Base-by-base conservation (phyloP, 2,888 invertebrate species). In the Synanthedon andrenaeformis region DNA sequence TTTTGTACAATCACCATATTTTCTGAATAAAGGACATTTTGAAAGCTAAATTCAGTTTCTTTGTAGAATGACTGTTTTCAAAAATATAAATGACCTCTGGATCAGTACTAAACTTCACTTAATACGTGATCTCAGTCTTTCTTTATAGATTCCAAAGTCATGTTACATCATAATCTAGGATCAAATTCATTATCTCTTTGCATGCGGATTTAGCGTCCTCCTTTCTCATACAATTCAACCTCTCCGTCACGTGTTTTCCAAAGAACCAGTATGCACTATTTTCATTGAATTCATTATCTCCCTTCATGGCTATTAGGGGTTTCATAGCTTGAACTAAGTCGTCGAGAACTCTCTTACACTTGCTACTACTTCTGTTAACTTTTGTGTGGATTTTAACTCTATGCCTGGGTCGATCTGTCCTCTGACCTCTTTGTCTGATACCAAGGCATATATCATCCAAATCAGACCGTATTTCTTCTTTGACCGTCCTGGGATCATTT, bases 241-340 rank as follows among this genome's bases (percentile, higher is more conserved):
- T 64, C 56, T 82, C 83, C 0, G 75, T 70, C 0, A 87, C 76
- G 67, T 86, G 84, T 57, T 72, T 76, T 0, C 85, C 80, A 28
- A 86, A 82, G 52, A 77, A 82, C 79, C 80, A 80, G 55, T 77
- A 83, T 11, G 58, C 66, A 28, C 70, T 70, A 4, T 65, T 59
- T 1, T 62, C 57, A 0, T 53, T 28, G 35, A 1, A 35, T 35
- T 35, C 35, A 14, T 13, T 6, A 23, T 51, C 11, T 4, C 59
- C 52, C 5, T 55, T 52, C 12, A 63, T 59, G 2, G 57, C 35
- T 3, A 68, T 58, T n/a, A 80, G 54, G 0, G 86, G 86, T 45
- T 70, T 72, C 75, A 85, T 76, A 0, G 82, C 72, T 56, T 62
- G 57, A 1, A 82, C 53, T 4, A 87, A 66, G 52, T 83, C 74